Base-by-base conservation (phyloP, 2,113 vertebrate species). In the Rhombomys opimus region DNA sequence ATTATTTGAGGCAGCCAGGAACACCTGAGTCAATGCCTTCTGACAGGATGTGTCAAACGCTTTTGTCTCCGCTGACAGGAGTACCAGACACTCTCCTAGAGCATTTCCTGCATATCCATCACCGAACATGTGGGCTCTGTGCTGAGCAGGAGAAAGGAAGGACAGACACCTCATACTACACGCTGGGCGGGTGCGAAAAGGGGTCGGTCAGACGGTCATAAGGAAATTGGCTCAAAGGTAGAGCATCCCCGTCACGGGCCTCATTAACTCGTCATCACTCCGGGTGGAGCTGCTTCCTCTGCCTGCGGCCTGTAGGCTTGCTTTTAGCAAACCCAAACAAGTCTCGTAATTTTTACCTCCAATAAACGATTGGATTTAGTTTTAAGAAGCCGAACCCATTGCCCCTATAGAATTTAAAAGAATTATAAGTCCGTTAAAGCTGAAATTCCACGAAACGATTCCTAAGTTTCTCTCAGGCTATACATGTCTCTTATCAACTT, bases 61-160 rank as follows among this genome's bases (percentile, higher is more conserved):
- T 96, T 93, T 96, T 91, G 87, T 96, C 89, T 97, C 57, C n/a
- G 82, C 84, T 95, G 94, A 95, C 91, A 95, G 82, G 88, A 93
- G 89, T 80, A 95, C 77, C 70, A 87, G 25, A 35, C 32, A 46
- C 25, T 30, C n/a, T 95, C 77, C 82, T 80, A 61, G 46, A 35
- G 68, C 67, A 87, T 65, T 95, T 82, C 68, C 75, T 96, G n/a
- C 89, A 80, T 90, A 87, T 63, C 85, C 67, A 50, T 84, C 78
- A 82, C 46, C 94, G 94, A 76, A 35, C 90, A 89, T 38, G 75
- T 87, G 65, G 67, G 81, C 72, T 32, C 38, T 63, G 67, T 35
- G 67, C 89, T 78, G 78, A 85, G 73, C 41, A 18, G 68, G 90
- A 57, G 35, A 30, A 67, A 35, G 7, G 30, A 61, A 82, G 35